Evolutionary conservation across 92 coral and sea anemone species (phyloP).

Genomic region (Siderastrea siderea): DNA sequence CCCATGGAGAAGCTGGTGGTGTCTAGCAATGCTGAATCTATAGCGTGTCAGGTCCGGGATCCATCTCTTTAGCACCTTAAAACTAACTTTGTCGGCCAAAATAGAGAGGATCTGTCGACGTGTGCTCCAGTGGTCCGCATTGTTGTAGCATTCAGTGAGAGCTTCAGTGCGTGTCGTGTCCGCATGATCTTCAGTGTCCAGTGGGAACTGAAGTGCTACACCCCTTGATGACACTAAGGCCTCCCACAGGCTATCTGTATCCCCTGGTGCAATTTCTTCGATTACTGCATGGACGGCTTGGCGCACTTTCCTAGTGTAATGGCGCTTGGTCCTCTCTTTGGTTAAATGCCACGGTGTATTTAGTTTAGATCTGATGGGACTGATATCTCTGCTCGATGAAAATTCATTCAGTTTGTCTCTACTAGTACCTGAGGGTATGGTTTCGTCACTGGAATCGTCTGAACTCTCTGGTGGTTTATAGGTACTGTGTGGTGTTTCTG

Average conservation of each 20-base stretch:
- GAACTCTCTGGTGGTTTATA: not conserved
- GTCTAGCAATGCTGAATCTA: constrained; percentile 61
- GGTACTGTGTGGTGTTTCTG: constrained; percentile 40
- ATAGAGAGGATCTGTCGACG: constrained; percentile 69
- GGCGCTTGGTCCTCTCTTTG: constrained; percentile 51
- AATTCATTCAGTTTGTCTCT: constrained; percentile 43
- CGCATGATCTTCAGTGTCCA: constrained; percentile 32
- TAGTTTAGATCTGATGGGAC: constrained; percentile 55
- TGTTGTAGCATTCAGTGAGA: constrained; percentile 68
- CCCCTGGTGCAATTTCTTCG: constrained; percentile 57
- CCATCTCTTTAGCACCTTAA: constrained; percentile 54
- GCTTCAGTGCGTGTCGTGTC: constrained; percentile 51
- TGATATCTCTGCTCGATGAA: constrained; percentile 47
- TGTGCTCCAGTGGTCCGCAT: constrained; percentile 68
- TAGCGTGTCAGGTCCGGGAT: constrained; percentile 65
- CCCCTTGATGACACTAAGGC: constrained; percentile 38
- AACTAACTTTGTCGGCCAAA: constrained; percentile 70
- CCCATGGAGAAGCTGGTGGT: constrained; percentile 72
- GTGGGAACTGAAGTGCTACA: constrained; percentile 30
- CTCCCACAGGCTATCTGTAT: constrained; percentile 49
- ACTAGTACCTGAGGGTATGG: constrained; percentile 17
- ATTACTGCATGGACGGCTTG: constrained; percentile 59
- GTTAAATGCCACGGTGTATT: constrained; percentile 46
- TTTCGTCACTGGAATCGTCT: constrained; percentile 5
- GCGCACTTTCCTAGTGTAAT: constrained; percentile 56